Conservation (phyloP, 2,113 vertebrate species). For the Meleagris gallopavo region DNA sequence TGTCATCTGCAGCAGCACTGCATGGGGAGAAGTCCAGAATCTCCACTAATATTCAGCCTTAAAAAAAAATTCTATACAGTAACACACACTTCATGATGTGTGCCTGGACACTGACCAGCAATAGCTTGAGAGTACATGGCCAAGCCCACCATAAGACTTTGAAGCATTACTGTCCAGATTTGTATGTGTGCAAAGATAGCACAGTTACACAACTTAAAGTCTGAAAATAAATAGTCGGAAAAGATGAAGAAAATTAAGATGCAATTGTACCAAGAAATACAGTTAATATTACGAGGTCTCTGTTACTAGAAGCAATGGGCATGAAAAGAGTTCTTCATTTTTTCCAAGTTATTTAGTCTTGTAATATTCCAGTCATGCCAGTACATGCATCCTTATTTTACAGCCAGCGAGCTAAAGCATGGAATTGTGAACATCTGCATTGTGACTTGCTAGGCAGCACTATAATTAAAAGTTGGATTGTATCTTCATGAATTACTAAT, state of each 20-base stretch:
- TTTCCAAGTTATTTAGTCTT: neutral
- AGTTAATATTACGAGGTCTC: neutral
- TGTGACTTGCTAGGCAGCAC: neutral
- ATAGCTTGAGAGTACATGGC: neutral
- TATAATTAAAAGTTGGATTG: neutral
- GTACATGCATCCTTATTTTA: neutral
- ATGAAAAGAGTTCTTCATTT: neutral
- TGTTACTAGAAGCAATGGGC: neutral
- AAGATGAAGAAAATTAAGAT: neutral
- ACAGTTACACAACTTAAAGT: neutral
- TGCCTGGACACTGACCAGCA: neutral
- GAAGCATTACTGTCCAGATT: neutral
- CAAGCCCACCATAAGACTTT: neutral
- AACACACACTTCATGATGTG: neutral
- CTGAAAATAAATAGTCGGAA: neutral
- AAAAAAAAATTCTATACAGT: neutral
- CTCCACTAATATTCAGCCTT: neutral
- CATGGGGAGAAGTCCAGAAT: neutral
- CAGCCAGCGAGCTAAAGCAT: neutral
- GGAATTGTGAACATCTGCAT: neutral
- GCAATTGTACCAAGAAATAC: neutral
- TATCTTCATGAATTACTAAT: conserved; percentile 3
- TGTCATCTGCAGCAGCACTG: neutral
- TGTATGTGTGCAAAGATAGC: neutral
- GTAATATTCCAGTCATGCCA: neutral